Conservation (phyloP, 2,113 vertebrate species). For the Tichodroma muraria region DNA sequence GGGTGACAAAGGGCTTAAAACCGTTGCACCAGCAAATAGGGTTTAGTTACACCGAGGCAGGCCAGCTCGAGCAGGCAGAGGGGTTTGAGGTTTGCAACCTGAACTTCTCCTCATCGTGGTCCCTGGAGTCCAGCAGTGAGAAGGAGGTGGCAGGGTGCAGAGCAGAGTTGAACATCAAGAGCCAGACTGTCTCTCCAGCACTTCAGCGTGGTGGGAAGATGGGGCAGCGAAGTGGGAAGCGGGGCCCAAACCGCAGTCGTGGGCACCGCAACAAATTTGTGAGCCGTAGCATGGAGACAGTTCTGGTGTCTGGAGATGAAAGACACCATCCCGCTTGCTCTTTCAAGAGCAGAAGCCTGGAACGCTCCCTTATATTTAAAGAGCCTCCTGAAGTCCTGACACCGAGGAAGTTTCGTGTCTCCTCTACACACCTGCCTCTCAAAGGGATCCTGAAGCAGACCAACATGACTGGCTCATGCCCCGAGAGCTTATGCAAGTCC, state of each 20-base stretch:
- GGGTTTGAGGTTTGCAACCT: conserved; percentile 50
- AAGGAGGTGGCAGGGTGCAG: conserved; percentile 56
- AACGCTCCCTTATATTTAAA: conserved; percentile 72
- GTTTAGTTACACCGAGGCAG: conserved; percentile 56
- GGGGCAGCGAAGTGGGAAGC: conserved; percentile 31
- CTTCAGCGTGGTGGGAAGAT: conserved; percentile 9
- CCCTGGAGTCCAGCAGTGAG: conserved; percentile 70
- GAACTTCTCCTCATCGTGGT: conserved; percentile 57
- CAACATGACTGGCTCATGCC: not conserved
- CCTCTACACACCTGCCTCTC: conserved; percentile 44
- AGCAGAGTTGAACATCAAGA: conserved; percentile 26
- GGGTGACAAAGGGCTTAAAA: conserved; percentile 43
- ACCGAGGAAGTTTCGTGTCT: conserved; percentile 36
- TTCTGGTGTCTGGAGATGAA: conserved; percentile 44
- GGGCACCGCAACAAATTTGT: conserved; percentile 35
- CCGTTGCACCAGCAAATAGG: conserved; percentile 38
- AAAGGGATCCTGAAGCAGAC: conserved; percentile 82
- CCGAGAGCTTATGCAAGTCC: conserved; percentile 68
- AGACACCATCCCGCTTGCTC: conserved; percentile 18
- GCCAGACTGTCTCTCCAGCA: not conserved
- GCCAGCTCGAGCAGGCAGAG: conserved; percentile 46
- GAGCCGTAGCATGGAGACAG: conserved; percentile 63
- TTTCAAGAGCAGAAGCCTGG: conserved; percentile 64
- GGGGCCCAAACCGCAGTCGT: not conserved
- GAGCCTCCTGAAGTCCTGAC: conserved; percentile 70